These are phyloP conservation scores for Clarias batrachus DNA, from an alignment of 2,113 vertebrate genomes.

Conservation along the genomic window DNA sequence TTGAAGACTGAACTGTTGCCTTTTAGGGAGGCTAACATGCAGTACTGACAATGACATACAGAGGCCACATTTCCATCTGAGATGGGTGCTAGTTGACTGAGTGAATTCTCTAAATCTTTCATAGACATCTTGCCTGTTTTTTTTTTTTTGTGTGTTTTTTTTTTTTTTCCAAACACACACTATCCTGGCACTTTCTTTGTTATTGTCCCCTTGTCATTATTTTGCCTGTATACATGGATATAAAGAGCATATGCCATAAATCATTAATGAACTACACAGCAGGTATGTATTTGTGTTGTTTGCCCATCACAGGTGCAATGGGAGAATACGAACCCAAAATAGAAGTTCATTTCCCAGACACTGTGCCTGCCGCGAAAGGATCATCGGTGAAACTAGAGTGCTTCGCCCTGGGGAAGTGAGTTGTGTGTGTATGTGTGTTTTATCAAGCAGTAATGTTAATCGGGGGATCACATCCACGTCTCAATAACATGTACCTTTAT, in stretches of 20 bases:
- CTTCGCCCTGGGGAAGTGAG: conserved; percentile 97
- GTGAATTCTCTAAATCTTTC: conserved; percentile 66
- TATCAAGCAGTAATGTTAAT: conserved; percentile 28
- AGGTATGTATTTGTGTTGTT: conserved; percentile 55
- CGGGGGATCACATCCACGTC: conserved; percentile 18
- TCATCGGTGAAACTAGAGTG: conserved; percentile 89
- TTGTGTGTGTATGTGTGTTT: conserved; percentile 50
- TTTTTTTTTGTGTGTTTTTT: conserved; percentile 44
- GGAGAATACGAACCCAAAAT: conserved; percentile 98
- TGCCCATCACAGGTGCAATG: conserved; percentile 82
- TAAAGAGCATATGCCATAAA: conserved; percentile 55
- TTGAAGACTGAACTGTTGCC: conserved; percentile 50
- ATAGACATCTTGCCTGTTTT: conserved; percentile 43
- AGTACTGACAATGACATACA: conserved; percentile 55
- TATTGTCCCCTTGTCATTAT: conserved; percentile 48
- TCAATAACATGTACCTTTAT: conserved; percentile 21
- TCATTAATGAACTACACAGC: conserved; percentile 58
- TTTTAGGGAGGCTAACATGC: conserved; percentile 51
- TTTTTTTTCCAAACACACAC: conserved; percentile 44
- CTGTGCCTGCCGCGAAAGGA: conserved; percentile 86
- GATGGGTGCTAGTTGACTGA: conserved; percentile 59
- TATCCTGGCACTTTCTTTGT: conserved; percentile 47
- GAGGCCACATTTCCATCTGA: conserved; percentile 63
- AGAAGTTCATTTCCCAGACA: conserved; percentile 94
- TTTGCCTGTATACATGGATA: conserved; percentile 52